A percentile compares a stretch with the other conserved stretches of the same genome.
Evolutionary conservation across 2,113 vertebrate genomes (phyloP).

Genomic region (Albula glossodonta): DNA sequence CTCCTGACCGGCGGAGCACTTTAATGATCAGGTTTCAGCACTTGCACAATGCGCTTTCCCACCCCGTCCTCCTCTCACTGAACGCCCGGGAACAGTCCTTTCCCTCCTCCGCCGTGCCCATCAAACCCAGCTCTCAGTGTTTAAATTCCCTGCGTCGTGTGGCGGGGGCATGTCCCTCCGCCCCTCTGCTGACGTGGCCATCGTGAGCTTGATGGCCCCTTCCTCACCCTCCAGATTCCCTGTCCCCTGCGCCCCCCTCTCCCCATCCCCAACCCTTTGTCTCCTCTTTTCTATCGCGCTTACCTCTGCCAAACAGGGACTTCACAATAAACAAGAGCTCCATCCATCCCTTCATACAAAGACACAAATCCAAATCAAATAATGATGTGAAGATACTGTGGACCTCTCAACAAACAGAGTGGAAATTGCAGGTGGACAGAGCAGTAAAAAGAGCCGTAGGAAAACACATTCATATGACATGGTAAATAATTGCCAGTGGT

Average conservation of each 20-base stretch:
- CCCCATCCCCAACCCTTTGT: neutral
- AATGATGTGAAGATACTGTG: neutral
- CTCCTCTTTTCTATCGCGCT: neutral
- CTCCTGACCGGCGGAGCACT: neutral
- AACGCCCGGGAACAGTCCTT: too few species aligned
- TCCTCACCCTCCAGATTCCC: neutral
- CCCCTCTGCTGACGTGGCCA: neutral
- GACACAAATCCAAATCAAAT: slow-evolving; percentile 19
- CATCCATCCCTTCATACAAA: slow-evolving; percentile 17
- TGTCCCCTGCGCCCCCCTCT: neutral
- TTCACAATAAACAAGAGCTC: slow-evolving; percentile 15
- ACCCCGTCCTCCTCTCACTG: neutral
- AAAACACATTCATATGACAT: slow-evolving; percentile 30
- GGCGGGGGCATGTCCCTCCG: too few species aligned
- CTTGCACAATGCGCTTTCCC: neutral
- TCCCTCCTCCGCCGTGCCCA: neutral
- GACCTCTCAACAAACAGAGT: slow-evolving; percentile 23
- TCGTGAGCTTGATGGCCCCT: neutral
- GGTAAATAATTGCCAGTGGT: neutral
- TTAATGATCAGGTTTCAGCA: slow-evolving; percentile 2
- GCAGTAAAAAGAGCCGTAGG: slow-evolving; percentile 21
- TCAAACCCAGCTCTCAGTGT: neutral
- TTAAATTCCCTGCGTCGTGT: neutral
- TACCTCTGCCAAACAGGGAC: slow-evolving; percentile 4
- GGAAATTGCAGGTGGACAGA: neutral